Percentiles rank a stretch among this genome's conserved stretches.
phyloP scores from a whole-genome alignment of 2,113 vertebrate species.

The Oncorhynchus clarkii region DNA sequence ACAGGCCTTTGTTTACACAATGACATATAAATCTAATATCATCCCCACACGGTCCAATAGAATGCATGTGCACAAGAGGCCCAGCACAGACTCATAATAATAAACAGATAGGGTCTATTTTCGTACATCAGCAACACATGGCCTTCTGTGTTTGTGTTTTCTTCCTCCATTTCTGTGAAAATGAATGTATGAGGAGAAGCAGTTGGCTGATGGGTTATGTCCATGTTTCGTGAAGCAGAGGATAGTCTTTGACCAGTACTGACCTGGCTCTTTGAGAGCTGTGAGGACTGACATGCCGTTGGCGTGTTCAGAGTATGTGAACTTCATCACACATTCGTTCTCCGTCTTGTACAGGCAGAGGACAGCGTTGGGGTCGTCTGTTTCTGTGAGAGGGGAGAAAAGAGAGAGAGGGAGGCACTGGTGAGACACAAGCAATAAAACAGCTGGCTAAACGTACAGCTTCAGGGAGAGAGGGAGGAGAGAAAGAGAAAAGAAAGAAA shows the following conservation, averaged over 20 bases:
- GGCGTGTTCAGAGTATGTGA: slow-evolving; percentile 88
- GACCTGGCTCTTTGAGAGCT: slow-evolving; percentile 90
- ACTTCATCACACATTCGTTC: slow-evolving; percentile 94
- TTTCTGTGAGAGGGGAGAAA: slow-evolving; percentile 66
- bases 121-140: too few relatives aligned
- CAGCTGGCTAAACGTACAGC: not conserved
- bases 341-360: slow-evolving; percentile 90
- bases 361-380: slow-evolving; percentile 76
- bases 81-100: too few relatives aligned
- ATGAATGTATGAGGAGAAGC: not conserved
- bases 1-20: too few relatives aligned
- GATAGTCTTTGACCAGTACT: slow-evolving; percentile 15
- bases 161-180: not conserved
- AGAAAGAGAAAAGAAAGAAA: not conserved
- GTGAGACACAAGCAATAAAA: not conserved
- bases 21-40: too few relatives aligned
- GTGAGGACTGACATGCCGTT: slow-evolving; percentile 87
- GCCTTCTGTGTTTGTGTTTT: too few relatives aligned
- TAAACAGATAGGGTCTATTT: too few relatives aligned
- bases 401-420: slow-evolving; percentile 1
- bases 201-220: not conserved
- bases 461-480: not conserved
- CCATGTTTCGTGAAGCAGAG: not conserved
- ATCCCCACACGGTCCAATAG: too few relatives aligned
- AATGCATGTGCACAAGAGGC: too few relatives aligned